Conservation (phyloP, 2,113 vertebrate genomes). For the Lanius ludovicianus region DNA sequence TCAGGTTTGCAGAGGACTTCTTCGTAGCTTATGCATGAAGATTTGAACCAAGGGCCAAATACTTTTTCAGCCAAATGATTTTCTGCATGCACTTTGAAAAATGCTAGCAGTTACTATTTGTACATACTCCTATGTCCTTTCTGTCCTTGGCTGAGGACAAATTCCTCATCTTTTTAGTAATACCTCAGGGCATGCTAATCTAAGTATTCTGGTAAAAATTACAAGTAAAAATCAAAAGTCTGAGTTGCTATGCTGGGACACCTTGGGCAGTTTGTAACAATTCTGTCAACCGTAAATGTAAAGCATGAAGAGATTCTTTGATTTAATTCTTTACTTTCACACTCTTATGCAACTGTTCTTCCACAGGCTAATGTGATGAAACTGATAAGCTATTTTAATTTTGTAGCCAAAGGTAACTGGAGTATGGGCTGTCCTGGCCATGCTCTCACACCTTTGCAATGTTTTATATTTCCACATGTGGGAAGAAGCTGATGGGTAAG, state of each 20-base stretch:
- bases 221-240: background rate
- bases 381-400: background rate
- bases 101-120: background rate
- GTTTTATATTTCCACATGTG: background rate
- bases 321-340: background rate
- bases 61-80: background rate
- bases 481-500: background rate
- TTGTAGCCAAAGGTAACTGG: background rate
- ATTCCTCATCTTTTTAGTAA: background rate
- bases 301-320: background rate
- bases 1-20: background rate
- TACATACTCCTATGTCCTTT: background rate
- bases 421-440: background rate
- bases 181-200: background rate
- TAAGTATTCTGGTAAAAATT: background rate
- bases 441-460: accelerated
- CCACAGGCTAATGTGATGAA: background rate
- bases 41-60: background rate
- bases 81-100: background rate
- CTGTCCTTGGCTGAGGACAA: background rate
- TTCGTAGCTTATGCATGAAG: background rate
- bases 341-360: background rate
- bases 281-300: background rate
- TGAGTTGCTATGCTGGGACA: background rate
- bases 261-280: background rate